A percentile compares a stretch with the other conserved stretches of the same genome.
Conservation (phyloP, 2,888 invertebrate species). For the Adela reaumurella region DNA sequence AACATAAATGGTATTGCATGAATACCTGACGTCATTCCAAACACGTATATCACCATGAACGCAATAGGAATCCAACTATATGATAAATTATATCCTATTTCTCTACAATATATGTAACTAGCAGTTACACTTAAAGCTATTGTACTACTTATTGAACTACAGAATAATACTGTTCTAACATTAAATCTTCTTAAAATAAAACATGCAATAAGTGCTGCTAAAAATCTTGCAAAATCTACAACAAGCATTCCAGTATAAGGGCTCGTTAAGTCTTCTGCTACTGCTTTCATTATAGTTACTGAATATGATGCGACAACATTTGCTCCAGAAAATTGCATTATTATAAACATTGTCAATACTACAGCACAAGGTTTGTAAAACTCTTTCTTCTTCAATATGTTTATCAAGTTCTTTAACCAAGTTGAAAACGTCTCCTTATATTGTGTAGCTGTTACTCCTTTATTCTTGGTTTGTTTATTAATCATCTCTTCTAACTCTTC, state of each 20-base stretch:
- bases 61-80: slow-evolving; percentile 45
- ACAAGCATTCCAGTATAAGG: slow-evolving; percentile 61
- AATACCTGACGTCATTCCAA: slow-evolving; percentile 57
- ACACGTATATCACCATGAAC: slow-evolving; percentile 52
- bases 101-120: slow-evolving; percentile 32
- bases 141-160: slow-evolving; percentile 58
- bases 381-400: slow-evolving; percentile 34
- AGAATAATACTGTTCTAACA: slow-evolving; percentile 57
- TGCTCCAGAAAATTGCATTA: slow-evolving; percentile 67
- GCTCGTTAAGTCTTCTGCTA: slow-evolving; percentile 55
- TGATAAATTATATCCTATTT: slow-evolving; percentile 26
- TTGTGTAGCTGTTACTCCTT: slow-evolving; percentile 28
- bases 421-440: slow-evolving; percentile 23
- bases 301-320: slow-evolving; percentile 69
- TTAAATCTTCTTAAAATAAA: slow-evolving; percentile 56
- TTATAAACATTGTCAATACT: slow-evolving; percentile 62
- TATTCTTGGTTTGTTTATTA: slow-evolving; percentile 36
- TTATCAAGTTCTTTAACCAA: slow-evolving; percentile 26
- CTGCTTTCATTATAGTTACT: slow-evolving; percentile 58
- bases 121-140: slow-evolving; percentile 52
- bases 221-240: slow-evolving; percentile 60
- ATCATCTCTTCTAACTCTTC: slow-evolving; percentile 45
- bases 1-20: slow-evolving; percentile 69
- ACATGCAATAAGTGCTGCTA: slow-evolving; percentile 59
- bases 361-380: slow-evolving; percentile 60